Evolutionary conservation across 2,113 vertebrate species (phyloP).

Genomic region (Corythaeola cristata): DNA sequence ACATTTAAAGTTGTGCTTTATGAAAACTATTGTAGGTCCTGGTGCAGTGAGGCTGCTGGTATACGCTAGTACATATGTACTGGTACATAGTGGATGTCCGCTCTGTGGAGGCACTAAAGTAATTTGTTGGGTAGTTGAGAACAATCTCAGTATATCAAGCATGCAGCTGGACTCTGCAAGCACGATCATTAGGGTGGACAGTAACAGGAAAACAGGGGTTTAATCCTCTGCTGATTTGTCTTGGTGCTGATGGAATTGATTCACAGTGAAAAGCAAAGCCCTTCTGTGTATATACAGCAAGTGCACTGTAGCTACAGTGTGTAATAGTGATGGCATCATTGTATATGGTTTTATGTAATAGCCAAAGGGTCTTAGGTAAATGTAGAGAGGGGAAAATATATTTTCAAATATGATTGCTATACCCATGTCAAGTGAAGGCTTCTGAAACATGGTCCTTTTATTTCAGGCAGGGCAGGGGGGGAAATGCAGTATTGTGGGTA

Average conservation of each 20-base stretch:
- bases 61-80: no score
- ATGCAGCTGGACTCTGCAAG: neutral
- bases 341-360: neutral
- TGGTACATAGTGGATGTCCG: accelerated
- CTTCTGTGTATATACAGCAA: neutral
- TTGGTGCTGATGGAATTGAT: neutral
- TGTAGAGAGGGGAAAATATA: neutral
- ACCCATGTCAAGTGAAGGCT: neutral
- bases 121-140: neutral
- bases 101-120: neutral
- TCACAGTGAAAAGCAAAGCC: neutral
- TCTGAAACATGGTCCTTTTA: neutral
- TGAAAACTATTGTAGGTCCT: neutral
- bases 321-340: neutral
- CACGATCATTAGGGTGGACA: neutral
- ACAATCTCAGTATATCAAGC: neutral
- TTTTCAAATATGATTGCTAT: neutral
- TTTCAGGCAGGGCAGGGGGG: neutral
- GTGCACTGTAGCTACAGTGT: neutral
- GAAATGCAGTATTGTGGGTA: accelerated
- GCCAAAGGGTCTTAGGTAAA: neutral
- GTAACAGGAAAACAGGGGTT: neutral
- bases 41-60: neutral
- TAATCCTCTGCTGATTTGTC: neutral
- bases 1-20: neutral